Percentiles rank a stretch among this genome's conserved stretches.
phyloP scores from a whole-genome alignment of 2,113 vertebrate species.

The Apeltes quadracus region DNA sequence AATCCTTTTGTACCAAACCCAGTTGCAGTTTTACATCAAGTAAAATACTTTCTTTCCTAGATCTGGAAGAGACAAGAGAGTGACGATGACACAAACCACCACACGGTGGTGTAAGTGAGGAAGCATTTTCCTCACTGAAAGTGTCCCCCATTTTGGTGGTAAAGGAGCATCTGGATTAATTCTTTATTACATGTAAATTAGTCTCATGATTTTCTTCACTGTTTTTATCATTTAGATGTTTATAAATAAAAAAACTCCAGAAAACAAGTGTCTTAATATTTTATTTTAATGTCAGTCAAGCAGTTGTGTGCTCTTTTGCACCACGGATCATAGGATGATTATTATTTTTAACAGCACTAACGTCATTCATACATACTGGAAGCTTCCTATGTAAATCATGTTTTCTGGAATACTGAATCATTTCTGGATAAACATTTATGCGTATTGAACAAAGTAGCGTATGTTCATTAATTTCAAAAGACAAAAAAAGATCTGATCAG shows the following conservation, averaged over 20 bases:
- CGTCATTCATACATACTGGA: constrained; percentile 13
- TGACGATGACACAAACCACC: constrained; percentile 81
- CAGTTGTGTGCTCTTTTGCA: neutral
- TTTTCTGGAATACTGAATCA: neutral
- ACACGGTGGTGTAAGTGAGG: constrained; percentile 83
- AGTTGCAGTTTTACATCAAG: neutral
- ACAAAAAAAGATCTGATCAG: constrained; percentile 6
- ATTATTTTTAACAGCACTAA: neutral
- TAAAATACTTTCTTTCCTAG: constrained; percentile 68
- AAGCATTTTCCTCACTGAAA: constrained; percentile 1
- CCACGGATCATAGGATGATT: neutral
- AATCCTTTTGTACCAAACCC: neutral
- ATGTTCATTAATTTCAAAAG: neutral
- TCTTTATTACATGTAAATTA: constrained; percentile 42
- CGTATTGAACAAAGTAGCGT: neutral
- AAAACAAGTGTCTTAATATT: neutral
- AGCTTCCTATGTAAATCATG: neutral
- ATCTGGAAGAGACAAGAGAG: constrained; percentile 92
- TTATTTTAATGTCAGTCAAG: neutral
- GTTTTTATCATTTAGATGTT: constrained; percentile 49
- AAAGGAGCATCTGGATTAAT: constrained; percentile 8
- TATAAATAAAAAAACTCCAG: constrained; percentile 68
- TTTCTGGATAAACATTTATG: neutral
- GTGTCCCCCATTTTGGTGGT: constrained; percentile 3
- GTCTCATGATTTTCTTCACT: constrained; percentile 14